Conservation (phyloP, 2,797 vertebrate genomes). For the Sitta carolinensis region DNA sequence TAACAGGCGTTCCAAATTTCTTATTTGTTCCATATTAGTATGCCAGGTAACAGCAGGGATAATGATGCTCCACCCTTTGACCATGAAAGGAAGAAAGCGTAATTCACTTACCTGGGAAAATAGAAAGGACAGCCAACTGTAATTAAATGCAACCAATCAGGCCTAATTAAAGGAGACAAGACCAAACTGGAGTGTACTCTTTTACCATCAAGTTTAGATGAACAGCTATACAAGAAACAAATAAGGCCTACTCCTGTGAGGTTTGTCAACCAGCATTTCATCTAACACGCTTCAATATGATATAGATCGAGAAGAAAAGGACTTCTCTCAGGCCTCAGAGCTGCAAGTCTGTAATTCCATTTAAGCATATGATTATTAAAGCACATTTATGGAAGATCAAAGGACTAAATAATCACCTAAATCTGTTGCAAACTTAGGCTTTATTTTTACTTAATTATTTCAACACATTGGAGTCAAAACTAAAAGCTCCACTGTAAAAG, state of each 20-base stretch:
- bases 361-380: background rate
- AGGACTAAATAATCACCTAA: background rate
- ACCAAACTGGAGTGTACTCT: background rate
- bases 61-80: background rate
- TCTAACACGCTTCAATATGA: background rate
- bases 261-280: background rate
- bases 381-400: background rate
- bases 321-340: background rate
- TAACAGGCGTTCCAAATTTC: background rate
- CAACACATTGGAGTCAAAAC: background rate
- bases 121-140: background rate
- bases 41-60: background rate
- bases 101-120: slow-evolving; percentile 1
- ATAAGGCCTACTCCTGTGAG: background rate
- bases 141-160: background rate
- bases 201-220: background rate
- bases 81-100: background rate
- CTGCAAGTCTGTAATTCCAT: background rate
- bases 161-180: background rate
- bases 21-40: background rate
- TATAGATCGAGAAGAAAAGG: background rate
- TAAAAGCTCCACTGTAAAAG: background rate
- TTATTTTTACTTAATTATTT: background rate
- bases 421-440: background rate
- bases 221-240: background rate